Evolutionary conservation across 2,797 vertebrate genomes (phyloP).

Genomic region (Parauchenoglanis punctatus): DNA sequence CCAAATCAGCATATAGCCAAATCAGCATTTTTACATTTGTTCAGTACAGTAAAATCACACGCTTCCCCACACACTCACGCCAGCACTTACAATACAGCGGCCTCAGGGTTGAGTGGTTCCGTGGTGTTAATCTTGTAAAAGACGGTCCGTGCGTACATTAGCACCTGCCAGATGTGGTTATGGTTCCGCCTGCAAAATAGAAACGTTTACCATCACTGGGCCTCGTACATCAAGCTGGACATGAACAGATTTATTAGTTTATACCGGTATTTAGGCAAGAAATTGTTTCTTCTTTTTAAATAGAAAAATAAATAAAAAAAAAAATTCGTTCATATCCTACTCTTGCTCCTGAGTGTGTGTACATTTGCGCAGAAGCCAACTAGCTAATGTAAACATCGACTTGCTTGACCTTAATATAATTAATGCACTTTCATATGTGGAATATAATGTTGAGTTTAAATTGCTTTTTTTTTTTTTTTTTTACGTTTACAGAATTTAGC

Average conservation of each 20-base stretch:
- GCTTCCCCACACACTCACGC: background rate
- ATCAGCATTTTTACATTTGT: background rate
- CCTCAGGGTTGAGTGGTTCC: slow-evolving; percentile 92
- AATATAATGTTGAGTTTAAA: background rate
- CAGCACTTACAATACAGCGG: slow-evolving; percentile 89
- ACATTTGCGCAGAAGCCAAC: background rate
- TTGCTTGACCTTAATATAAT: background rate
- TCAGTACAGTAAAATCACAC: background rate
- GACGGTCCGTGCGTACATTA: slow-evolving; percentile 94
- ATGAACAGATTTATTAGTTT: background rate
- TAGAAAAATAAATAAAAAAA: background rate
- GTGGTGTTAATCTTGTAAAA: slow-evolving; percentile 98
- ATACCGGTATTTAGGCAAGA: background rate
- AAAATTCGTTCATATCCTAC: background rate
- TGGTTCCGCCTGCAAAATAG: slow-evolving; percentile 86
- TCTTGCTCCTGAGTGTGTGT: background rate
- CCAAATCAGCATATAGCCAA: background rate
- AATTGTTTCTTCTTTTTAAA: too few relatives aligned
- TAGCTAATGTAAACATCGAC: background rate
- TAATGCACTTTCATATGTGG: background rate
- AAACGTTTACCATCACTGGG: background rate
- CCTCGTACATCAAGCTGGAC: background rate
- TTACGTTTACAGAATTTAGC: too few relatives aligned
- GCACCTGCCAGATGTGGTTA: slow-evolving; percentile 98
- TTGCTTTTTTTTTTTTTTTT: background rate